A percentile compares a stretch with the other conserved stretches of the same genome.
These are phyloP conservation scores for Idaea dimidiata DNA, from an alignment of 2,888 invertebrate species.

Conservation along the genomic window DNA sequence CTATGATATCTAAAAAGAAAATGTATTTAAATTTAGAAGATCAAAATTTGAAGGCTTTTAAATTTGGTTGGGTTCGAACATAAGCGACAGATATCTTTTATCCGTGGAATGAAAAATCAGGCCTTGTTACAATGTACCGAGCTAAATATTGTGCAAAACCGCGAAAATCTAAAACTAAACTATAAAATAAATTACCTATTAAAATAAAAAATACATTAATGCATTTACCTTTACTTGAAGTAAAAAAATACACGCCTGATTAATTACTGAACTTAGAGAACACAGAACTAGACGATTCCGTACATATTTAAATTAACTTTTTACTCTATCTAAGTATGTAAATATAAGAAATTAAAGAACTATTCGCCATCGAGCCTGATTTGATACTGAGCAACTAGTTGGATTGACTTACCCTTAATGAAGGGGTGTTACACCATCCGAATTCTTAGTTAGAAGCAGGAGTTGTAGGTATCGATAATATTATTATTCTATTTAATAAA, in stretches of 20 bases:
- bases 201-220: not conserved
- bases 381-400: constrained; percentile 61
- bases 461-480: not conserved
- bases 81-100: too few species aligned
- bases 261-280: not conserved
- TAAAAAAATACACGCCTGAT: not conserved
- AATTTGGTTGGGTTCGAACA: too few species aligned
- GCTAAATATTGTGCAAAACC: too few species aligned
- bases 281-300: not conserved
- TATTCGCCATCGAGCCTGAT: constrained; percentile 34
- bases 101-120: too few species aligned
- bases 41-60: too few species aligned
- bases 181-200: too few species aligned
- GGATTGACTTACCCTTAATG: constrained; percentile 49
- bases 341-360: constrained; percentile 15
- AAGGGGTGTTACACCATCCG: constrained; percentile 41
- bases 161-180: too few species aligned
- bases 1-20: too few species aligned
- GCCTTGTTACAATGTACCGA: too few species aligned
- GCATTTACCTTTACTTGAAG: not conserved
- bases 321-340: not conserved
- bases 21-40: too few species aligned
- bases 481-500: too few species aligned
- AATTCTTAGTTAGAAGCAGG: constrained; percentile 12
- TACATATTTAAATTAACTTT: constrained; percentile 3